A percentile compares a stretch with the other conserved stretches of the same genome.
Conservation (phyloP, 1,140 invertebrate genomes). For the Lycorma delicatula region DNA sequence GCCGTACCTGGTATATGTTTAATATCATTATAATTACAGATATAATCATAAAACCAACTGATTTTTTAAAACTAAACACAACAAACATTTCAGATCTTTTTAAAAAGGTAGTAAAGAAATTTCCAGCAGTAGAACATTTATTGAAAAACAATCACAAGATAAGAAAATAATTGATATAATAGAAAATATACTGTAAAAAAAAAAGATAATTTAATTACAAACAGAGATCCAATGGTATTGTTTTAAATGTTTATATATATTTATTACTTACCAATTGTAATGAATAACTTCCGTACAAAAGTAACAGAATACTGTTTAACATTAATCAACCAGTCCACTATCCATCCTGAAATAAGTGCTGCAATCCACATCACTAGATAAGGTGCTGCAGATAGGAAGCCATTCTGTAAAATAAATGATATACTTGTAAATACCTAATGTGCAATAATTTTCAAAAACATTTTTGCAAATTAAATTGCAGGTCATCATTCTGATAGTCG, state of each 20-base stretch:
- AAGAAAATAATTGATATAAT: not conserved
- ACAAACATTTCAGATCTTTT: too few relatives aligned
- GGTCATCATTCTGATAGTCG: too few relatives aligned
- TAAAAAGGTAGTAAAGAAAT: too few relatives aligned
- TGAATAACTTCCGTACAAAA: conserved; percentile 61
- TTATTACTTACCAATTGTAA: conserved; percentile 45
- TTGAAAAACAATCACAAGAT: not conserved
- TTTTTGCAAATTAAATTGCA: too few relatives aligned
- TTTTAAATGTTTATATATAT: not conserved
- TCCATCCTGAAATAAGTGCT: conserved; percentile 46
- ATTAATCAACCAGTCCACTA: conserved; percentile 52
- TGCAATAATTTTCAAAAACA: too few relatives aligned
- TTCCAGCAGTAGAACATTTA: too few relatives aligned
- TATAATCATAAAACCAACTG: too few relatives aligned
- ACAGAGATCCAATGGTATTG: not conserved
- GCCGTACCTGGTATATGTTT: too few relatives aligned
- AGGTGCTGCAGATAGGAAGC: conserved; percentile 48
- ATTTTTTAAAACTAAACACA: too few relatives aligned
- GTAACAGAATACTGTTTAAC: conserved; percentile 46
- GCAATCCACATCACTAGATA: conserved; percentile 55
- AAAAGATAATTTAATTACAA: not conserved
- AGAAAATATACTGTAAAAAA: not conserved
- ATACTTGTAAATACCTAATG: too few relatives aligned
- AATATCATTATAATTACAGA: too few relatives aligned
- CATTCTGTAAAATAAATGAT: conserved; percentile 39